Conservation (phyloP, 2,797 vertebrate genomes). For the Pipistrellus nathusii region DNA sequence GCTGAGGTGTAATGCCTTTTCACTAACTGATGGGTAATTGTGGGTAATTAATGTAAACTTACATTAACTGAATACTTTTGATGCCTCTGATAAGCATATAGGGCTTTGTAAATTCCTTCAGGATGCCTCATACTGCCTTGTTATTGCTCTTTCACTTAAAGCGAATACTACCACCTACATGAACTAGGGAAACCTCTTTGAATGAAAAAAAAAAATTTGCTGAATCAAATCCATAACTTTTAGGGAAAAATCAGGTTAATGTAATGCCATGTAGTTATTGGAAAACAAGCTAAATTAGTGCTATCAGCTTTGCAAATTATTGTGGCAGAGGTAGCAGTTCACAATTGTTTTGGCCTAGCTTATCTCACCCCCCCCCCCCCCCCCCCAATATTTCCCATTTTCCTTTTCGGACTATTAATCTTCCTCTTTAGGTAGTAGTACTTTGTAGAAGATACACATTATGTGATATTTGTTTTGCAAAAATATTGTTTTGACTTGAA, state of each 20-base stretch:
- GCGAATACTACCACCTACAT: not conserved
- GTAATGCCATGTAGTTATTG: not conserved
- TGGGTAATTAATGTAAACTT: not conserved
- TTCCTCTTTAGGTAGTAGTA: not conserved
- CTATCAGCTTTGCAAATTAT: not conserved
- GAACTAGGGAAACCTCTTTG: not conserved
- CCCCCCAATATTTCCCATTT: not conserved
- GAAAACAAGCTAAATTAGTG: not conserved
- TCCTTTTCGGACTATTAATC: not conserved
- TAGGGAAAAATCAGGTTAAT: slow-evolving; percentile 38
- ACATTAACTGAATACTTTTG: not conserved
- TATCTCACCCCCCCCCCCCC: not conserved
- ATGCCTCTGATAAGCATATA: not conserved
- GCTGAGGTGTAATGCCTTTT: not conserved
- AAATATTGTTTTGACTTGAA: slow-evolving; percentile 12
- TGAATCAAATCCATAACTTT: slow-evolving; percentile 16
- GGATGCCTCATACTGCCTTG: not conserved
- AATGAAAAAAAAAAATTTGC: slow-evolving; percentile 13
- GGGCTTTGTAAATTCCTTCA: not conserved
- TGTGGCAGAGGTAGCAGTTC: not conserved
- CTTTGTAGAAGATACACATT: not conserved
- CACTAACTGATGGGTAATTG: not conserved
- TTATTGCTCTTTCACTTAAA: not conserved
- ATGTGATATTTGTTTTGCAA: slow-evolving; percentile 13
- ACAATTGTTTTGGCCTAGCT: not conserved